Percentiles rank a stretch among this genome's conserved stretches.
Conservation (phyloP, 2,797 vertebrate genomes). For the Phalanger gymnotis region DNA sequence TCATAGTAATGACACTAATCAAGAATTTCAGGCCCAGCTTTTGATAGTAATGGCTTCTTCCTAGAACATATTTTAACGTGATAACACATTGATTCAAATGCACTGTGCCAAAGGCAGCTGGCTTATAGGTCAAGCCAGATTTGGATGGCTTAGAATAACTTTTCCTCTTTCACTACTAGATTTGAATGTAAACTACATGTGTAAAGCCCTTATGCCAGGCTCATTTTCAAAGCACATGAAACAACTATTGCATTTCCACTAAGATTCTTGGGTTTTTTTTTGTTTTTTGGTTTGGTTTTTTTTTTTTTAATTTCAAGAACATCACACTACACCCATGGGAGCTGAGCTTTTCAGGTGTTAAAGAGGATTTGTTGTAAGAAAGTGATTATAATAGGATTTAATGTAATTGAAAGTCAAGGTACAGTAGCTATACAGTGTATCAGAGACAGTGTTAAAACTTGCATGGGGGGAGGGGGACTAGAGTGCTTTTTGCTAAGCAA, state of each 20-base stretch:
- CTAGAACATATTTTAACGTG: conserved; percentile 83
- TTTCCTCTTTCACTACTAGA: conserved; percentile 70
- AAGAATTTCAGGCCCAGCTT: conserved; percentile 78
- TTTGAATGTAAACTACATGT: conserved; percentile 74
- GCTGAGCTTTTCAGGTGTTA: conserved; percentile 87
- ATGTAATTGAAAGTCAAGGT: conserved; percentile 88
- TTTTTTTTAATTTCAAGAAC: conserved; percentile 84
- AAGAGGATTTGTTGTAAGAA: conserved; percentile 89
- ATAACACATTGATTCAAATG: conserved; percentile 81
- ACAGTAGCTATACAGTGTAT: conserved; percentile 84
- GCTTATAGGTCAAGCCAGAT: conserved; percentile 75
- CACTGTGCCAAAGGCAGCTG: conserved; percentile 80
- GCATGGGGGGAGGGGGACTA: conserved; percentile 64
- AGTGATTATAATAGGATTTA: conserved; percentile 88
- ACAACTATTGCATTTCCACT: conserved; percentile 79
- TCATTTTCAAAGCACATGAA: conserved; percentile 80
- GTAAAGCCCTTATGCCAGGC: conserved; percentile 74
- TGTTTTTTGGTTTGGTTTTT: conserved; percentile 1
- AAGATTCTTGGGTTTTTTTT: conserved; percentile 68
- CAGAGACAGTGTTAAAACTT: conserved; percentile 81
- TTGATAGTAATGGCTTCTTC: conserved; percentile 83
- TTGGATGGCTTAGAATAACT: conserved; percentile 76
- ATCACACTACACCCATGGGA: conserved; percentile 82
- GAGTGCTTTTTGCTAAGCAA: conserved; percentile 82
- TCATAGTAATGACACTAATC: conserved; percentile 80